phyloP scores from a whole-genome alignment of 2,113 vertebrate genomes.

The Pitta sordida region DNA sequence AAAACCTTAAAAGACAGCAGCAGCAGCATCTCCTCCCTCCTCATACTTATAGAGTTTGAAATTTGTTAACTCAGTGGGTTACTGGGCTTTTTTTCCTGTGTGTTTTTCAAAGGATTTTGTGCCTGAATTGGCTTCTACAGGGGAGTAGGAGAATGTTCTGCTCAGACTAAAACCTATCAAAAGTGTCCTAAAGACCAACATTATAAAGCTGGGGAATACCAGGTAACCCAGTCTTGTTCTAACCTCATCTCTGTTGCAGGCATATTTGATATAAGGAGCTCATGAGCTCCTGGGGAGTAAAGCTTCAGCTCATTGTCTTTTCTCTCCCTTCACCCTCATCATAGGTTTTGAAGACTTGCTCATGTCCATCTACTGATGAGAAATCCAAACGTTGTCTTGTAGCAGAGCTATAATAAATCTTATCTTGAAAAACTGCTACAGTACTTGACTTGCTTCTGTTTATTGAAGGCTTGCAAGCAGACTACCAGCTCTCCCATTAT shows the following conservation, averaged over 20 bases:
- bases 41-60: background rate
- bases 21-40: background rate
- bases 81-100: rapidly evolving
- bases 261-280: background rate
- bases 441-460: background rate
- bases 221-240: background rate
- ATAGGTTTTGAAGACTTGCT: background rate
- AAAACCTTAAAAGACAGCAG: background rate
- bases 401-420: background rate
- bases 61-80: background rate
- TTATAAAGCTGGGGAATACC: background rate
- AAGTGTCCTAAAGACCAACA: background rate
- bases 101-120: background rate
- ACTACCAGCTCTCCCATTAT: background rate
- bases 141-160: background rate
- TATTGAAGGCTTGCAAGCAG: background rate
- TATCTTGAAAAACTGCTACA: background rate
- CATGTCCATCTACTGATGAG: background rate
- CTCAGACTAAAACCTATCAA: background rate
- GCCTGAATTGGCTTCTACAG: background rate
- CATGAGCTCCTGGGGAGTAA: background rate
- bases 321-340: background rate
- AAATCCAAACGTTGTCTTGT: background rate
- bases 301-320: background rate
- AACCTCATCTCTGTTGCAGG: background rate